Conservation (phyloP, 2,888 invertebrate species). For the Scaeva pyrastri region DNA sequence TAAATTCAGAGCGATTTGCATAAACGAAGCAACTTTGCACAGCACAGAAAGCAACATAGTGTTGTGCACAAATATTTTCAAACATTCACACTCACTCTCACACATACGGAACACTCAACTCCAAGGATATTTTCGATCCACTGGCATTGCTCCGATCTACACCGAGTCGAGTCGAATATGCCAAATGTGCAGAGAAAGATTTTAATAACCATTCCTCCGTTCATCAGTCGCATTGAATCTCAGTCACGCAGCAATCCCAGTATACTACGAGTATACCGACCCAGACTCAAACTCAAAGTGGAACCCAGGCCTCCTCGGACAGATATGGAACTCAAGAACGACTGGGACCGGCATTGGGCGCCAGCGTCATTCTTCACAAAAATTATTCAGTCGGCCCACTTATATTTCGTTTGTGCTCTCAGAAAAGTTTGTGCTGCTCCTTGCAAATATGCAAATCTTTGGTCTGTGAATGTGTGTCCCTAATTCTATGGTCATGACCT, state of each 20-base stretch:
- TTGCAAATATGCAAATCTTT: conserved; percentile 70
- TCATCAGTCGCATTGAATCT: conserved; percentile 55
- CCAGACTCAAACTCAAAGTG: too few relatives aligned
- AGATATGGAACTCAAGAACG: conserved; percentile 40
- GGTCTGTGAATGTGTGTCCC: conserved; percentile 61
- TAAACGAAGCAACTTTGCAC: conserved; percentile 65
- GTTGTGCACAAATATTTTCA: conserved; percentile 27
- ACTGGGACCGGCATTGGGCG: not conserved
- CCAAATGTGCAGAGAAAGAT: conserved; percentile 48
- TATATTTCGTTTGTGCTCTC: conserved; percentile 26
- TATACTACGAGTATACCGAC: too few relatives aligned
- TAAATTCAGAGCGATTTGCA: conserved; percentile 75
- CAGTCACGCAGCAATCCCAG: conserved; percentile 56
- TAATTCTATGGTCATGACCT: conserved; percentile 74
- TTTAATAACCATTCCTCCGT: conserved; percentile 54
- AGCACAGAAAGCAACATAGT: conserved; percentile 35
- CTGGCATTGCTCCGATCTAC: not conserved
- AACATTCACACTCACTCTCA: not conserved
- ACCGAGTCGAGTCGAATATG: conserved; percentile 24
- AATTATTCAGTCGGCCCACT: conserved; percentile 40
- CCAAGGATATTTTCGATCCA: conserved; percentile 47
- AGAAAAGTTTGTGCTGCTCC: conserved; percentile 45
- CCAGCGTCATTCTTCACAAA: conserved; percentile 50
- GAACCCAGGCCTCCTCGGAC: conserved; percentile 20
- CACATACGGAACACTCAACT: conserved; percentile 16